Conservation (phyloP, 30 jellyfish, hydroid and myxozoan species). For the Sanderia malayensis region DNA sequence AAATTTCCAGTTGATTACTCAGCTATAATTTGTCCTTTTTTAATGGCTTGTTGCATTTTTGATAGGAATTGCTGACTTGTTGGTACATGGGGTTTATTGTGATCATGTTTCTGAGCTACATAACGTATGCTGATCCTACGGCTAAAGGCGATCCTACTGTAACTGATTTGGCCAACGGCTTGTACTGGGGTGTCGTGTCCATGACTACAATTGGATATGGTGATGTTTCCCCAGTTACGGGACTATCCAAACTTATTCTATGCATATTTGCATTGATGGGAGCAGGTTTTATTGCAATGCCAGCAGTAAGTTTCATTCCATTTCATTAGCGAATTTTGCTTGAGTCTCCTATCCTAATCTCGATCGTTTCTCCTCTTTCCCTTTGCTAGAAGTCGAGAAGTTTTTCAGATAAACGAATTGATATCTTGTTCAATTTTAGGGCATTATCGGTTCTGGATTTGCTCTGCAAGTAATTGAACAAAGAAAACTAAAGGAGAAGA, state of each 20-base stretch:
- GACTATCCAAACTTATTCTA: slow-evolving; percentile 60
- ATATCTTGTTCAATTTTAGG: slow-evolving; percentile 27
- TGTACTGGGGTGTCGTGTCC: slow-evolving; percentile 93
- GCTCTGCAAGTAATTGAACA: slow-evolving; percentile 76
- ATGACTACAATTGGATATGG: slow-evolving; percentile 97
- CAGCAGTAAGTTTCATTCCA: slow-evolving; percentile 80
- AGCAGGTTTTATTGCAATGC: slow-evolving; percentile 92
- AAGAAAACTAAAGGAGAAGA: slow-evolving; percentile 34
- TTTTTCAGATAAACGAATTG: too few species aligned
- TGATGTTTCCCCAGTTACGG: slow-evolving; percentile 81
- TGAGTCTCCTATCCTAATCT: too few species aligned
- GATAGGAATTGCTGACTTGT: slow-evolving; percentile 79
- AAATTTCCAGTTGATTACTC: too few species aligned
- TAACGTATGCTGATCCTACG: slow-evolving; percentile 74
- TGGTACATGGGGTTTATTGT: slow-evolving; percentile 85
- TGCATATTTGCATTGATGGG: slow-evolving; percentile 89
- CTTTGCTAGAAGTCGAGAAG: too few species aligned
- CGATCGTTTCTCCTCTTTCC: too few species aligned
- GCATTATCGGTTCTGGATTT: slow-evolving; percentile 79
- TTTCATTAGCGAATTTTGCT: too few species aligned
- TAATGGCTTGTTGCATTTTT: background rate
- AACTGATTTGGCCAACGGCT: slow-evolving; percentile 75
- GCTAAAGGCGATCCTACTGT: slow-evolving; percentile 42
- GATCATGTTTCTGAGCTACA: slow-evolving; percentile 67
- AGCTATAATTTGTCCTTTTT: too few species aligned